Evolutionary conservation across 2,888 invertebrate genomes (phyloP), one percentile per base, ranked within the genome.

Genomic region (Tetragonisca angustula): DNA sequence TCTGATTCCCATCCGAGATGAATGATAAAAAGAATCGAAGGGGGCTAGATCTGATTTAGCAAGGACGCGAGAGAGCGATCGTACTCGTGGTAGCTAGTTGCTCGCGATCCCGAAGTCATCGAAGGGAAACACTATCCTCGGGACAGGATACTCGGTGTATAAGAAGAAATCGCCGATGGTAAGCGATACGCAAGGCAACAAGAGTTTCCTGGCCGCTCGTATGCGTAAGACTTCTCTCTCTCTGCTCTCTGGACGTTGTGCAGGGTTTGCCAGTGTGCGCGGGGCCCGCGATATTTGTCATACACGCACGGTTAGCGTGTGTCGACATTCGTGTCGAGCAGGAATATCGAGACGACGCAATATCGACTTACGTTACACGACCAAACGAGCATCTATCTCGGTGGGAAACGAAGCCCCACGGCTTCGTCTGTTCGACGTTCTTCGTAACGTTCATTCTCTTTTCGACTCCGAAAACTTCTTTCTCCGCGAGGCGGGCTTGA

Each of bases 361-460:
- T 94, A 93, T 93, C 93, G 93, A 93, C 93, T 94, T 93, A 94
- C 93, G 92, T 94, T 94, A 93, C 94, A 93, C 93, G 93, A 93
- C 91, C 93, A 92, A 93, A 85, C 92, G 93, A 92, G 93, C 93
- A 94, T 94, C 92, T 92, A 94, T 94, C 94, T 94, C 92, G 94
- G 94, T 94, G 94, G 94, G 94, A 94, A 94, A 93, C 92, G 94
- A 94, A 94, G 94, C 94, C 94, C 94, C 87, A 88, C 87, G 83
- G 81, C 81, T 88, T 81, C 89, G 84, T 82, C 81, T 81, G 77
- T 69, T 82, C 83, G 79, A 81, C 79, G 81, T 78, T 82, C 56
- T 74, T 81, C 83, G 81, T 56, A 79, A 86, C 87, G 82, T 79
- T 54, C 76, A 76, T 74, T 79, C 83, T 87, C 62, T 83, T 78